Base-by-base conservation (phyloP, 2,888 invertebrate species). In the Pollenia labialis region DNA sequence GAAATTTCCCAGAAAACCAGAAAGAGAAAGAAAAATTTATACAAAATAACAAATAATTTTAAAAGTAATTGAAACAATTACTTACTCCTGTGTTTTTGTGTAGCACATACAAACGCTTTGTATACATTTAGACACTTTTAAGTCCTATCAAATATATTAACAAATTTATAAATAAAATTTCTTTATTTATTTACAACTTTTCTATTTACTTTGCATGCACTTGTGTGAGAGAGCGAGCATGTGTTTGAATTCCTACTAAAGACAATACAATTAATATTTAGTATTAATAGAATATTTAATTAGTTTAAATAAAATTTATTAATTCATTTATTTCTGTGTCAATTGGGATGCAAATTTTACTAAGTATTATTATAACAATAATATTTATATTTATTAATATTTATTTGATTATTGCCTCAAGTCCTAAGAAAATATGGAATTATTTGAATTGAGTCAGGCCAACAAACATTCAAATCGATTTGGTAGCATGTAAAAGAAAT, bases 281-380 rank as follows among this genome's bases (percentile, higher is more conserved):
- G 46, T 54, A 74, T 74, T 74, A 72, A 72, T 72, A 72, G 72
- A 72, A 72, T 72, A 58, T 72, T 72, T 58, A 74, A 74, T 74
- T 46, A 60, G n/a, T 40, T 74, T 60, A 32, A 74, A 74, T 60
- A 60, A 74, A 60, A 74, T 74, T 60, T 74, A 48, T 58, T 60
- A 60, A 48, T 60, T 74, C 16, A 74, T 60, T 58, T 32, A 60
- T n/a, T 46, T 58, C 11, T 69, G 7, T 54, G 71, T 44, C 42
- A 71, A 71, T 71, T 71, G 54, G 54, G 54, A 71, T 0, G 16
- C 0, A 54, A 54, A 71, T 71, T 14, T 71, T 42, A 54, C 9
- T 40, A n/a, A 50, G n/a, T 32, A 50, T 1, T 40, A 4, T 4
- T 11, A 18, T 44, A 68, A 68, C 32, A 56, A 56, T 11, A 18